Conservation (phyloP, 2,797 vertebrate species). For the Molossus molossus region DNA sequence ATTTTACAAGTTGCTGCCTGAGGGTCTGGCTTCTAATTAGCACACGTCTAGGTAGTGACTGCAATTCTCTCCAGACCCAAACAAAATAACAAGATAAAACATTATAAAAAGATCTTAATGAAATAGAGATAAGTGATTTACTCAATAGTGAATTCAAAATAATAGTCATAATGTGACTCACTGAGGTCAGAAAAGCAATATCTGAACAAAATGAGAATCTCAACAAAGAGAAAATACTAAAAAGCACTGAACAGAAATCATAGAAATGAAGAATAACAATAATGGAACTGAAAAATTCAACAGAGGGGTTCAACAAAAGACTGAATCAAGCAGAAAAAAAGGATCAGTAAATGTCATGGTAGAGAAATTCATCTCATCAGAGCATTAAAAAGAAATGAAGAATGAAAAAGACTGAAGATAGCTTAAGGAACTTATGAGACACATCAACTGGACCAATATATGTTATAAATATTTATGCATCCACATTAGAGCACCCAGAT, state of each 20-base stretch:
- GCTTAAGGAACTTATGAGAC: background rate
- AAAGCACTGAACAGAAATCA: background rate
- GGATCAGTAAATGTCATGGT: background rate
- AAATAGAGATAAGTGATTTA: background rate
- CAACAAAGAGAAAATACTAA: background rate
- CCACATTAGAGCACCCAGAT: background rate
- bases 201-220: background rate
- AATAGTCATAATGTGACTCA: background rate
- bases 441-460: background rate
- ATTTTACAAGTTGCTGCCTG: background rate
- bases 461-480: background rate
- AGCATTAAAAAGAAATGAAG: background rate
- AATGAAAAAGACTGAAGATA: background rate
- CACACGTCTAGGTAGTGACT: background rate
- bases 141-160: background rate
- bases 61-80: background rate
- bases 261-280: slow-evolving; percentile 9
- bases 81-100: background rate
- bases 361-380: background rate
- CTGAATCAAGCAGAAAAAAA: background rate
- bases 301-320: background rate
- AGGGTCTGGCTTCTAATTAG: background rate
- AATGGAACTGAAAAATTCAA: background rate
- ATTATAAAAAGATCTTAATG: background rate
- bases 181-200: background rate